Percentiles rank a stretch among this genome's conserved stretches.
phyloP scores from a whole-genome alignment of 2,888 invertebrate genomes.

The Synanthedon andrenaeformis region DNA sequence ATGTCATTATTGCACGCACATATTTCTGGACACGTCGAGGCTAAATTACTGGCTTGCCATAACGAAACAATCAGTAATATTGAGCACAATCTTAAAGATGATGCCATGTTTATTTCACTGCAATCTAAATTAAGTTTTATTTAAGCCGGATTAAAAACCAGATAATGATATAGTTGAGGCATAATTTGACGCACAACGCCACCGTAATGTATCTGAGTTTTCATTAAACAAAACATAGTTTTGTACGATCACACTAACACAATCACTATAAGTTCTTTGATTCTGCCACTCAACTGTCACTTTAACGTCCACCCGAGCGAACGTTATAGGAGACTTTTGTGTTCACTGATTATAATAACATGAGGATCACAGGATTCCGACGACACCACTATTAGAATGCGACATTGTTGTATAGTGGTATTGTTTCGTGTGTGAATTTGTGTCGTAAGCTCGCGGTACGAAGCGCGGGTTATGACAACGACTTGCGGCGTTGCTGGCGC shows the following conservation, averaged over 20 bases:
- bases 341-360: background rate
- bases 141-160: slow-evolving; percentile 54
- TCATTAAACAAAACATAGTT: slow-evolving; percentile 37
- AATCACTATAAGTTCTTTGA: slow-evolving; percentile 33
- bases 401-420: background rate
- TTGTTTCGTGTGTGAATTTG: slow-evolving; percentile 5
- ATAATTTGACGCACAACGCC: slow-evolving; percentile 33
- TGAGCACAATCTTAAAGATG: slow-evolving; percentile 35
- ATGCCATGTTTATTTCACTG: slow-evolving; percentile 41
- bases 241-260: slow-evolving; percentile 39
- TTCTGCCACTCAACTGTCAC: slow-evolving; percentile 27
- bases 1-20: slow-evolving; percentile 34
- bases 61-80: slow-evolving; percentile 43
- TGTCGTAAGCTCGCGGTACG: slow-evolving; percentile 10
- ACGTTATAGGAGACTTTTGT: background rate
- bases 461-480: slow-evolving; percentile 14
- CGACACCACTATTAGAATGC: background rate
- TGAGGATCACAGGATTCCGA: slow-evolving; percentile 1
- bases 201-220: slow-evolving; percentile 26
- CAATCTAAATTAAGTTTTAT: slow-evolving; percentile 4
- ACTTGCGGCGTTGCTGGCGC: slow-evolving; percentile 49
- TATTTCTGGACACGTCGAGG: slow-evolving; percentile 38
- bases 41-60: slow-evolving; percentile 42
- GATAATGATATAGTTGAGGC: slow-evolving; percentile 32
- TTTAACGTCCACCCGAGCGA: slow-evolving; percentile 16